A percentile compares a stretch with the other conserved stretches of the same genome.
Conservation (phyloP, 2,888 invertebrate genomes). For the Portevinia maculata region DNA sequence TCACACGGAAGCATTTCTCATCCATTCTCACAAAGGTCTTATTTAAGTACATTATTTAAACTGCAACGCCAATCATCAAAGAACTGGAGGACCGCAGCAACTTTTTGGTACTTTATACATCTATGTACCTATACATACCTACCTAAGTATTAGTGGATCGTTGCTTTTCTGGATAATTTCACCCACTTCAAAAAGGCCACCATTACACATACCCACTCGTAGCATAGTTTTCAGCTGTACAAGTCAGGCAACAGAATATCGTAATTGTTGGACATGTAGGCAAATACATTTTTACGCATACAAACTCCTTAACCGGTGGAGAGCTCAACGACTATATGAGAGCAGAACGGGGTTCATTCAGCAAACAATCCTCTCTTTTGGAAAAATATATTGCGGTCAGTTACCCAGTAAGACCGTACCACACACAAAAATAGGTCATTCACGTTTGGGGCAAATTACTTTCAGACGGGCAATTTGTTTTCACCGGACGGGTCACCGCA, state of each 20-base stretch:
- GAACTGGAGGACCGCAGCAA: slow-evolving; percentile 40
- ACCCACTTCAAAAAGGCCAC: slow-evolving; percentile 10
- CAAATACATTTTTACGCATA: slow-evolving; percentile 50
- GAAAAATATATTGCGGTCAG: slow-evolving; percentile 70
- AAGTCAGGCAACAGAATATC: slow-evolving; percentile 49
- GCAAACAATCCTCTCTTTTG: slow-evolving; percentile 46
- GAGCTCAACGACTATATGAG: slow-evolving; percentile 31
- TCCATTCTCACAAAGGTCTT: slow-evolving; percentile 13
- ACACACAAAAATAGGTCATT: slow-evolving; percentile 51
- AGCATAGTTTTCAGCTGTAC: slow-evolving; percentile 23
- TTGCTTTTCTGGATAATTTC: slow-evolving; percentile 41
- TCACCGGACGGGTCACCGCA: slow-evolving; percentile 40
- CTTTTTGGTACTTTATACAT: background rate
- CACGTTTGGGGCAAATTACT: slow-evolving; percentile 56
- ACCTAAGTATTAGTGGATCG: too few species aligned
- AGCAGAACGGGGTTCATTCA: background rate
- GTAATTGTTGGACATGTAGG: slow-evolving; percentile 54
- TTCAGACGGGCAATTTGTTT: slow-evolving; percentile 62
- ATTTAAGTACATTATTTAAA: slow-evolving; percentile 12
- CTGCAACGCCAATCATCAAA: slow-evolving; percentile 11
- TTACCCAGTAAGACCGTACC: slow-evolving; percentile 44
- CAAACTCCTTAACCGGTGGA: background rate
- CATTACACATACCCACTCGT: background rate
- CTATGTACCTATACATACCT: background rate
- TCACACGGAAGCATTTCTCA: slow-evolving; percentile 45